These are phyloP conservation scores for Apteryx mantelli DNA, from an alignment of 2,113 vertebrate species.

Conservation along the genomic window DNA sequence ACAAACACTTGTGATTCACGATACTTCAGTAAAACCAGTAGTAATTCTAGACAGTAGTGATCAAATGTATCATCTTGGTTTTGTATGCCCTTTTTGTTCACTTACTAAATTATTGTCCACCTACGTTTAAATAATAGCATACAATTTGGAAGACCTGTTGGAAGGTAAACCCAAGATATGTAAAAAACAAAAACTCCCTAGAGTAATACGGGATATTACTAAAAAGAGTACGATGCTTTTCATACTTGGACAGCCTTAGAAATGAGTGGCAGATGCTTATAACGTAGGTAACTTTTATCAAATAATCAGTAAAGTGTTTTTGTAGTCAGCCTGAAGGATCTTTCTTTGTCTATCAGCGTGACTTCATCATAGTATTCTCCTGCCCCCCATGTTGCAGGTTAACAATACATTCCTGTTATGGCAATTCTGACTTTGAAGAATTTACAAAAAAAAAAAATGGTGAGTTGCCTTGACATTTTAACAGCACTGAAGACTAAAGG, in stretches of 20 bases:
- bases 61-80: background rate
- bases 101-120: background rate
- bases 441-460: background rate
- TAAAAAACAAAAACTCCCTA: background rate
- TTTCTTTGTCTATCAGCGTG: background rate
- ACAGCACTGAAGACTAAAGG: background rate
- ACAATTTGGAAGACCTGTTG: background rate
- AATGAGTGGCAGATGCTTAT: background rate
- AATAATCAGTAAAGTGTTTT: background rate
- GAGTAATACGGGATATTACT: background rate
- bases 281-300: background rate
- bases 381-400: background rate
- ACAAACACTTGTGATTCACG: background rate
- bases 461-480: background rate
- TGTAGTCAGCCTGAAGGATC: background rate
- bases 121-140: background rate
- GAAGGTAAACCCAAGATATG: background rate
- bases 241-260: background rate
- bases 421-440: background rate
- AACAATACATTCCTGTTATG: background rate
- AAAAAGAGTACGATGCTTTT: background rate
- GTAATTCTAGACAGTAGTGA: background rate
- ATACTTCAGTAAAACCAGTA: rapidly evolving
- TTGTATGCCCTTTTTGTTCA: background rate
- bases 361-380: background rate